Evolutionary conservation across 2,888 invertebrate species (phyloP).

Genomic region (Melangyna quadrimaculata): DNA sequence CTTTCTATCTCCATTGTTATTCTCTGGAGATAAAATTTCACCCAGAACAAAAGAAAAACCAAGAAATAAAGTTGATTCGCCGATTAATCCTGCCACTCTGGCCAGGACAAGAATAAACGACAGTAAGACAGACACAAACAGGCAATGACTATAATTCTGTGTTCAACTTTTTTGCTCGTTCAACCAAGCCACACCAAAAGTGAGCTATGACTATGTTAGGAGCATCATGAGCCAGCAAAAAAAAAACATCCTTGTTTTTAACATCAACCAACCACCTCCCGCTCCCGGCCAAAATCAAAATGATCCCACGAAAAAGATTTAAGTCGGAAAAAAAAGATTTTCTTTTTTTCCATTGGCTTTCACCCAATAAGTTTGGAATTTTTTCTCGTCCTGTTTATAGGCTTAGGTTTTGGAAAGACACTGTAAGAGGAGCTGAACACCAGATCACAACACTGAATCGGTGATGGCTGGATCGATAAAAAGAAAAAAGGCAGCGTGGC

Average conservation of each 20-base stretch:
- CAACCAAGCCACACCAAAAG: background rate
- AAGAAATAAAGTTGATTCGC: conserved; percentile 43
- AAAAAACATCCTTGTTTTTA: conserved; percentile 33
- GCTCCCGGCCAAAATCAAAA: conserved; percentile 12
- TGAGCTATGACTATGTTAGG: conserved; percentile 25
- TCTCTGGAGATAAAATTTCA: background rate
- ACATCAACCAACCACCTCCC: background rate
- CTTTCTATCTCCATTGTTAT: background rate
- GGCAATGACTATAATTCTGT: conserved; percentile 34
- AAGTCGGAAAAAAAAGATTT: background rate
- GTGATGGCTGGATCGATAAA: conserved; percentile 46
- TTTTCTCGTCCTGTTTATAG: conserved; percentile 28
- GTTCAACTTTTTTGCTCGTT: background rate
- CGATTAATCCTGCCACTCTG: conserved; percentile 54
- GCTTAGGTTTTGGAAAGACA: conserved; percentile 42
- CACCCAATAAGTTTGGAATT: conserved; percentile 59
- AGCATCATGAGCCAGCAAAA: conserved; percentile 28
- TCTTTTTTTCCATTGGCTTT: conserved; percentile 43
- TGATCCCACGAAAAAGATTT: conserved; percentile 31
- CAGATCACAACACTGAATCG: conserved; percentile 52
- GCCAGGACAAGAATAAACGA: conserved; percentile 51
- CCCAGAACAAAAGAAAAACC: conserved; percentile 16
- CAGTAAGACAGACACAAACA: conserved; percentile 46
- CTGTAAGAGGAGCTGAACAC: conserved; percentile 38
- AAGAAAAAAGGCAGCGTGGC: conserved; percentile 17